Base-by-base conservation (phyloP, 2,797 vertebrate species). In the Sebastes variabilis region DNA sequence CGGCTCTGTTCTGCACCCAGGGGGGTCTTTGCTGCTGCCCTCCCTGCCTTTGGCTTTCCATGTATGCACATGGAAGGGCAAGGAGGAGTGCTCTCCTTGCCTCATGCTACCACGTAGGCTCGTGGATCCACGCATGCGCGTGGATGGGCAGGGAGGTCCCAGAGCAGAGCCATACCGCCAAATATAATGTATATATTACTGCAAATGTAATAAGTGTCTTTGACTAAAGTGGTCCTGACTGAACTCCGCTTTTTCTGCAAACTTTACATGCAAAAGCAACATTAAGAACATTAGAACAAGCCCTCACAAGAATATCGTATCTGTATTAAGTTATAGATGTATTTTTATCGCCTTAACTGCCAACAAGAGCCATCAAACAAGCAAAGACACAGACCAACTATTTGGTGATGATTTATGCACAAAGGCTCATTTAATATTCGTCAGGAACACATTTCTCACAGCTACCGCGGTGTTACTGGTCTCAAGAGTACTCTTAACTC, bases 401-500 rank as follows among this genome's bases (percentile, higher is more conserved):
- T 73, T 25, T 36, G 22, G 36, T 61, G 49, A 60, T 55, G 32
- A 25, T 65, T 22, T 30, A 62, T 36, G 5, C 11, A 79, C 14
- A 25, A 34, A 66, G 29, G 8, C 65, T 71, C 67, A 13, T 75
- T 80, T 71, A 68, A 76, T 34, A 78, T 84, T 82, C 81, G 79
- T 71, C 59, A 24, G 27, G 52, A 72, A 66, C 61, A 70, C 16
- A 10, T 75, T 73, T 52, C 72, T 75, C 68, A 70, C 61, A 54
- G 49, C 70, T 34, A 25, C 3, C 16, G 20, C 36, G 58, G 34
- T 64, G 54, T 34, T 64, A 6, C 20, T 66, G 60, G 72, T 83
- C 86, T 79, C 84, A 16, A 6, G 69, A 72, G 80, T 25, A 29
- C 69, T 65, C 36, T 78, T 77, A 72, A 67, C 36, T 76, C 74